Percentiles rank a stretch among this genome's conserved stretches.
Evolutionary conservation across 2,888 invertebrate genomes (phyloP).

Genomic region (Ptilodon capucinus): DNA sequence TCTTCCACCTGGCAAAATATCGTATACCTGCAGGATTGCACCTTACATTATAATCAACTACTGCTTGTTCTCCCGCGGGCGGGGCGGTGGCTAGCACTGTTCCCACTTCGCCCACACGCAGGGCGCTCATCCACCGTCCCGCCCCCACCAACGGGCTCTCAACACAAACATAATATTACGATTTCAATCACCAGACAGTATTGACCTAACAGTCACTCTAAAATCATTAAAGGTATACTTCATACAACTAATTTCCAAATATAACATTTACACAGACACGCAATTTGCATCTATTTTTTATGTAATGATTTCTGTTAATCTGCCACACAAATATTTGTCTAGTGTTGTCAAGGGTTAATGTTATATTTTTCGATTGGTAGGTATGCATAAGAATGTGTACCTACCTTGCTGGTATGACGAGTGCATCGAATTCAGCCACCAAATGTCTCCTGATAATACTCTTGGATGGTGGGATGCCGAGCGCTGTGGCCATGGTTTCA

Average conservation of each 20-base stretch:
- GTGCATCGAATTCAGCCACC: constrained; percentile 94
- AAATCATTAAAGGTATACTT: constrained; percentile 22
- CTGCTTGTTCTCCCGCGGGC: constrained; percentile 69
- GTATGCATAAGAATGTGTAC: constrained; percentile 23
- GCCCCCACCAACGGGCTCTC: background rate
- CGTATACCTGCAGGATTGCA: constrained; percentile 87
- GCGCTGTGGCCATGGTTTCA: constrained; percentile 96
- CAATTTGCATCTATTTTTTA: background rate
- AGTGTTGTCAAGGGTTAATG: constrained; percentile 41
- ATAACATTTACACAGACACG: constrained; percentile 41
- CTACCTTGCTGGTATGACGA: constrained; percentile 96
- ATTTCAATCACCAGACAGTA: background rate
- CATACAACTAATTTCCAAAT: constrained; percentile 29
- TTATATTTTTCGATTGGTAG: constrained; percentile 41
- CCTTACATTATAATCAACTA: constrained; percentile 81
- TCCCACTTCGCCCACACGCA: constrained; percentile 34
- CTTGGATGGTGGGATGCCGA: constrained; percentile 95
- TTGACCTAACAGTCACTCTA: constrained; percentile 26
- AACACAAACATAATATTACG: background rate
- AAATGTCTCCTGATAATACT: constrained; percentile 96
- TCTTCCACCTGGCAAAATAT: constrained; percentile 93
- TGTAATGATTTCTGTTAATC: background rate
- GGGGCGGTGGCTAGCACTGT: constrained; percentile 33
- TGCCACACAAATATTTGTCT: background rate
- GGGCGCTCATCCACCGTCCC: constrained; percentile 19